Percentiles rank a stretch among this genome's conserved stretches.
These are phyloP conservation scores for Tholera decimalis DNA, from an alignment of 2,888 invertebrate species.

Conservation along the genomic window DNA sequence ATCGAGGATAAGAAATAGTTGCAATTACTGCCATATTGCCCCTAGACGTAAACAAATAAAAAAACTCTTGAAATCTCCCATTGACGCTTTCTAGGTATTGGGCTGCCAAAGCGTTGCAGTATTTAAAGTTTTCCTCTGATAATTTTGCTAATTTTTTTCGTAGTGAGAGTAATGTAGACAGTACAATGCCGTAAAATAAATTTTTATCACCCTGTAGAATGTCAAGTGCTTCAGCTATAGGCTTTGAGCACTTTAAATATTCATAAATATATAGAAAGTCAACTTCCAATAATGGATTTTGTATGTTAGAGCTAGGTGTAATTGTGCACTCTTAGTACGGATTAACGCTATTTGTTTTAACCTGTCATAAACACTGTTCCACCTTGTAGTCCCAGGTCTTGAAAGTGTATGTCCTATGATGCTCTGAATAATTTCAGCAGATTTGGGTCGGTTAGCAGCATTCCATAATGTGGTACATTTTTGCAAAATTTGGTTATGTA, in stretches of 20 bases:
- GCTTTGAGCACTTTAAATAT: conserved; percentile 12
- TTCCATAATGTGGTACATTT: conserved; percentile 52
- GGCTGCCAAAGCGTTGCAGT: too few species aligned
- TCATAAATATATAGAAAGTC: conserved; percentile 8
- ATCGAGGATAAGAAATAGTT: too few species aligned
- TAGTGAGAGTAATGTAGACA: conserved; percentile 3
- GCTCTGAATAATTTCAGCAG: conserved; percentile 55
- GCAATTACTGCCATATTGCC: too few species aligned
- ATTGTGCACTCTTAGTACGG: not conserved
- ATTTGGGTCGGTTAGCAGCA: conserved; percentile 36
- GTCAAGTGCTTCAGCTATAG: conserved; percentile 11
- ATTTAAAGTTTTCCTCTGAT: too few species aligned
- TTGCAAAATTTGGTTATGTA: conserved; percentile 45
- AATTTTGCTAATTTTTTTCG: conserved; percentile 12
- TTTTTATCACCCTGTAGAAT: conserved; percentile 1
- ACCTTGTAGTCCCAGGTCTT: conserved; percentile 40
- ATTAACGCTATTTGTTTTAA: not conserved
- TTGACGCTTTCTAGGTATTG: too few species aligned
- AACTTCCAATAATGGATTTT: conserved; percentile 14
- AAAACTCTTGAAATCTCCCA: too few species aligned
- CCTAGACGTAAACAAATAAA: too few species aligned
- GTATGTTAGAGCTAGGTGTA: conserved; percentile 7
- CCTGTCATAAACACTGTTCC: conserved; percentile 53
- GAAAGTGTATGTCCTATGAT: conserved; percentile 53
- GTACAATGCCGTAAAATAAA: too few species aligned